A percentile compares a stretch with the other conserved stretches of the same genome.
Evolutionary conservation across 2,888 invertebrate genomes (phyloP).

Genomic region (Eupelmus urozonus): DNA sequence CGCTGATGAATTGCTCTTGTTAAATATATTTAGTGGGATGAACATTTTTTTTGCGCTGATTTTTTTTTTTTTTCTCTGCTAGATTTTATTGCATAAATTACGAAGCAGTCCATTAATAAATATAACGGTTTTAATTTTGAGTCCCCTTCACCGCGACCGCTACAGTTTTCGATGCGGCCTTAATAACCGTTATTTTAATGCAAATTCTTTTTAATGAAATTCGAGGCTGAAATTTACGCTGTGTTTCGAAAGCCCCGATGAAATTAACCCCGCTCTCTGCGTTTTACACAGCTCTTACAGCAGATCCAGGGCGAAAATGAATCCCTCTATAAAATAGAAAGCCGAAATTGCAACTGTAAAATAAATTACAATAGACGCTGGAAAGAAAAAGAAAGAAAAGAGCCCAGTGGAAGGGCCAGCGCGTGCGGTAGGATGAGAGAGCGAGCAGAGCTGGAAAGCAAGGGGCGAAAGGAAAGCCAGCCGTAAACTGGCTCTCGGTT

Average conservation of each 20-base stretch:
- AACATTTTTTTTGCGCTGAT: constrained; percentile 1
- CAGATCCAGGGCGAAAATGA: no score
- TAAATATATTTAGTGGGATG: constrained; percentile 35
- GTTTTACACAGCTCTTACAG: no score
- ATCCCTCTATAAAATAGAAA: neutral
- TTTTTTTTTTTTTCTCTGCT: neutral
- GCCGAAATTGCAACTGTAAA: neutral
- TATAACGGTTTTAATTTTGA: constrained; percentile 36
- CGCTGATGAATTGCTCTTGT: constrained; percentile 30
- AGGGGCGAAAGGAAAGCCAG: neutral
- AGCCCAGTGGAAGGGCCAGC: no score
- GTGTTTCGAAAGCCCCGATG: neutral
- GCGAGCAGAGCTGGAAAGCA: neutral
- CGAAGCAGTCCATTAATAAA: constrained; percentile 32
- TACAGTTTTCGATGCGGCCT: neutral
- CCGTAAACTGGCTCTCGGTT: constrained; percentile 44
- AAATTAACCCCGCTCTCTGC: no score
- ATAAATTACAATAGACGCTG: constrained; percentile 3
- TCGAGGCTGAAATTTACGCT: neutral
- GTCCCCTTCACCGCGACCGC: neutral
- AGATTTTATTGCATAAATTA: constrained; percentile 13
- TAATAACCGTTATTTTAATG: constrained; percentile 8
- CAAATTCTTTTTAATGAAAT: constrained; percentile 14
- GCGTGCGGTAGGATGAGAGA: neutral
- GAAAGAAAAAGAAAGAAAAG: constrained; percentile 8